Evolutionary conservation across 1,140 invertebrate genomes (phyloP), one percentile per base, ranked within the genome.

Genomic region (Cydia amplana): DNA sequence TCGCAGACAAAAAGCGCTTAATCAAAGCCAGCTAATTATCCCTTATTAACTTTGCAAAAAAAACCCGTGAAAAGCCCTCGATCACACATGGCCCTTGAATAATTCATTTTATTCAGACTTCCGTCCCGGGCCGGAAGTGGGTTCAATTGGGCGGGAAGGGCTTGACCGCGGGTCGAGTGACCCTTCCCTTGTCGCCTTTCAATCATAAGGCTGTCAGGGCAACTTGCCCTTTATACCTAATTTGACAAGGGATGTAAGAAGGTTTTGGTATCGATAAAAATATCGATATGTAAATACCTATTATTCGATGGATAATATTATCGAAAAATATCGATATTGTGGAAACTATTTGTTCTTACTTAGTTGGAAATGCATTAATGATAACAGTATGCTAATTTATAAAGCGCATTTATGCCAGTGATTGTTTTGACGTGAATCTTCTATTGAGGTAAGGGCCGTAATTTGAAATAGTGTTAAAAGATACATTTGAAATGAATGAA

Each of bases 71-170:
- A 60, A 60, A 60, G 20, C 55, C 55, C 55, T 60, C 55, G 55
- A 60, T 60, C 55, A 60, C 55, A 60, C 55, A 60, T 60, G 55
- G 55, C 55, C 55, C 55, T 60, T 60, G 55, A 60, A 60, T 60
- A 60, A 60, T 60, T 60, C 55, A 60, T 60, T 60, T 60, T 60
- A 60, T 60, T 60, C 55, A 60, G 55, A 60, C 55, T 23, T 60
- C 55, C 55, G 18, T 6, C 18, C 20, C 20, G 49, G 49, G 20
- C 72, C 72, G 72, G 72, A 73, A 46, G 72, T 60, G 55, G 55
- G 55, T 23, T 60, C 55, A 60, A 60, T 60, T 60, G 20, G 55
- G 55, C 55, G 18, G 55, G 23, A 60, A 60, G 18, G 18, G 55
- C 55, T 60, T 60, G 55, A 60, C 55, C 55, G 55, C 55, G 55